These are phyloP conservation scores for Zosterops pallidus DNA, from an alignment of 2,113 vertebrate genomes.

Conservation along the genomic window DNA sequence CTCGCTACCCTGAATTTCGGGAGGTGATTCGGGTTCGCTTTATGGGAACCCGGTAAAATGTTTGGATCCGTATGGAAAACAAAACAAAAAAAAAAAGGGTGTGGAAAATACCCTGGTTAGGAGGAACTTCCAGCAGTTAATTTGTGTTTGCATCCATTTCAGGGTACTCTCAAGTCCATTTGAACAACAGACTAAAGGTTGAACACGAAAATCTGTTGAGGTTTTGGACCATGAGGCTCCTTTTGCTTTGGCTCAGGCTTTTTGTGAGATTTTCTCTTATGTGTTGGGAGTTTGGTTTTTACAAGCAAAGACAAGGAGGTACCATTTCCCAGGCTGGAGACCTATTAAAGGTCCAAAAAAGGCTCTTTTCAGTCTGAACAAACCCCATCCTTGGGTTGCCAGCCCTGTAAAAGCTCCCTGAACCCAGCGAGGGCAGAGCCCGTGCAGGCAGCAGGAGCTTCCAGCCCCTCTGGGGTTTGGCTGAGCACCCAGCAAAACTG, in stretches of 20 bases:
- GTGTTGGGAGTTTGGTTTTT: neutral
- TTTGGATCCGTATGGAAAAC: neutral
- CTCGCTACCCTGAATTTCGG: neutral
- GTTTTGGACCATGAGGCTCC: neutral
- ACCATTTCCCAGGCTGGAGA: neutral
- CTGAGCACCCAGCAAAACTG: fast-evolving
- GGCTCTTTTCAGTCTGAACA: neutral
- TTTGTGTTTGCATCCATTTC: neutral
- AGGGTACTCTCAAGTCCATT: neutral
- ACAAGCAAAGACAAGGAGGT: neutral
- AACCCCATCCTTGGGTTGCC: neutral
- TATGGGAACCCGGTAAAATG: neutral
- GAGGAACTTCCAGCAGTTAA: neutral
- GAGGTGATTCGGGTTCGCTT: neutral
- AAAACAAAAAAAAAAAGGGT: neutral
- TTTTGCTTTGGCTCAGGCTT: neutral
- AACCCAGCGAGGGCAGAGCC: neutral
- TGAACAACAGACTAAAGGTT: neutral
- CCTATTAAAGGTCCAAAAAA: neutral
- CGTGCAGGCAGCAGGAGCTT: fast-evolving
- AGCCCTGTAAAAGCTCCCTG: neutral
- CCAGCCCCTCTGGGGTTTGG: neutral
- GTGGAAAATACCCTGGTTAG: neutral
- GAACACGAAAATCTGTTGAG: neutral
- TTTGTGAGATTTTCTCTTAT: neutral